Percentiles rank a stretch among this genome's conserved stretches.
These are phyloP conservation scores for Sphaerophoria taeniata DNA, from an alignment of 2,888 invertebrate species.

Conservation along the genomic window DNA sequence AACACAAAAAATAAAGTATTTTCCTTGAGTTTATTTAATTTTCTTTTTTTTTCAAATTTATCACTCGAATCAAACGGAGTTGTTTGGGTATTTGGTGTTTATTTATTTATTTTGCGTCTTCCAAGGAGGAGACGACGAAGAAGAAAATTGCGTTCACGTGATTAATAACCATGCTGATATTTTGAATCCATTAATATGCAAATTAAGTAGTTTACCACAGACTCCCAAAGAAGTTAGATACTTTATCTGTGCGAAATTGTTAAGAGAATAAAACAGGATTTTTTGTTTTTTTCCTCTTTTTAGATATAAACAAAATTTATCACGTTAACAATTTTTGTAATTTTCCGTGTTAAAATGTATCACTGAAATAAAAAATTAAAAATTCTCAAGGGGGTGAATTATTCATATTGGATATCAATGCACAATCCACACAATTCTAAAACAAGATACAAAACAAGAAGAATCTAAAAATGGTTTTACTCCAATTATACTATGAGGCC, in stretches of 20 bases:
- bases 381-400: not conserved
- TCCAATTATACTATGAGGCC: constrained; percentile 61
- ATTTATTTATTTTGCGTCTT: constrained; percentile 57
- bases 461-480: constrained; percentile 17
- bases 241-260: constrained; percentile 22
- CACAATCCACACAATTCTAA: constrained; percentile 10
- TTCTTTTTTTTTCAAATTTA: not conserved
- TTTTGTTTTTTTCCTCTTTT: constrained; percentile 10
- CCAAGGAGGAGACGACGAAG: constrained; percentile 49
- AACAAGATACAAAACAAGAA: not conserved
- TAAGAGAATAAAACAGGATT: constrained; percentile 54
- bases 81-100: constrained; percentile 31
- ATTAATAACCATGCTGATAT: constrained; percentile 67
- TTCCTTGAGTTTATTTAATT: too few relatives aligned
- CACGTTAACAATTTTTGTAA: constrained; percentile 32
- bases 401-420: not conserved
- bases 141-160: constrained; percentile 65
- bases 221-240: constrained; percentile 9
- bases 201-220: constrained; percentile 57
- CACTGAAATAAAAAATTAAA: not conserved
- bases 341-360: not conserved
- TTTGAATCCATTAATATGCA: constrained; percentile 73
- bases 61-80: constrained; percentile 7
- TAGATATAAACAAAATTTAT: not conserved
- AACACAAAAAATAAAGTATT: too few relatives aligned